Evolutionary conservation across 2,113 vertebrate species (phyloP), one percentile per base, ranked within the genome.

Genomic region (Leucopsar rothschildi): DNA sequence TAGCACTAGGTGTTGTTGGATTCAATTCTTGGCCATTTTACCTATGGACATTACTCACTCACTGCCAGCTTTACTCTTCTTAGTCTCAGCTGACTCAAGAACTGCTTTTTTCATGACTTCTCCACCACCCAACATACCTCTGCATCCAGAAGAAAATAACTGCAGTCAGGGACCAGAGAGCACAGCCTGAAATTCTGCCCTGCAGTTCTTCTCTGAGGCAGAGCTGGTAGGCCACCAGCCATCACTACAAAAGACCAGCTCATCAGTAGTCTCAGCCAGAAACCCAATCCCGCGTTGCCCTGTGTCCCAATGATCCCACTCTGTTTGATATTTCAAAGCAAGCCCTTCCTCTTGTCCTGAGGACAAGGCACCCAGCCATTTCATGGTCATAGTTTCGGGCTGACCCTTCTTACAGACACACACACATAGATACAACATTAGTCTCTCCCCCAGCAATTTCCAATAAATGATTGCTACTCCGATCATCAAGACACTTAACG

Each of bases 401-500:
- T 64, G 23, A 27, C 49, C 52, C 64, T 71, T 35, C 33, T 75
- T 21, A 60, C 29, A 63, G 10, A 2, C 4, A 53, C 9, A 29
- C 21, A 40, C 3, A 60, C 0, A 0, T 6, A 31, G 0, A 0
- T 0, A 0, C 0, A 27, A 25, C 16, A 40, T 20, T 37, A 37
- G 42, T 29, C 39, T 76, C 17, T 37, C 15, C 57, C 21, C 1
- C 2, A 1, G 44, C 17, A 35, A 69, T 35, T 80, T 83, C 33
- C 52, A 52, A 0, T 17, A 55, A 25, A 24, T 17, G 47, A 70
- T 29, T 4, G 0, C 37, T 65, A 45, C 37, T 35, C 33, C 0
- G 0, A 31, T 42, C 33, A 63, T 15, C n/a, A 31, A 64, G 59
- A 77, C 35, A 55, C 12, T 52, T 45, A 55, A 69, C 19, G 31